These are phyloP conservation scores for Drosophila ficusphila DNA, from an alignment of 1,140 invertebrate genomes.

Conservation along the genomic window DNA sequence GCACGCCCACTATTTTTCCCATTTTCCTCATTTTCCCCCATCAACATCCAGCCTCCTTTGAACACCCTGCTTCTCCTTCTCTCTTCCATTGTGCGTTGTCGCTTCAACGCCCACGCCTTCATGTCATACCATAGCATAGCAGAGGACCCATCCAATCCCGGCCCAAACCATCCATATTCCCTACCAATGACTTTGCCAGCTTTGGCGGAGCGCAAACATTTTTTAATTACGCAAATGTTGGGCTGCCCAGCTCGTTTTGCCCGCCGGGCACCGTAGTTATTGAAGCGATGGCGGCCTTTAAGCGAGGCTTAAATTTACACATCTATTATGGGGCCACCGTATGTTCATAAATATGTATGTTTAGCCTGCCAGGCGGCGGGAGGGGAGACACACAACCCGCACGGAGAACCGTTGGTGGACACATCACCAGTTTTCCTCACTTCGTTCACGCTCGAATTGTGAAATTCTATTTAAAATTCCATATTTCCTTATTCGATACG, in stretches of 20 bases:
- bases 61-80: not conserved
- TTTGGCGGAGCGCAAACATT: conserved; percentile 78
- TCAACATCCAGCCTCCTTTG: conserved; percentile 2
- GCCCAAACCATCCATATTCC: conserved; percentile 22
- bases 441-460: conserved; percentile 8
- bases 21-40: conserved; percentile 13
- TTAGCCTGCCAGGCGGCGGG: conserved; percentile 2
- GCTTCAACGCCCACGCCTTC: conserved; percentile 68
- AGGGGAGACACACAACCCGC: conserved; percentile 1
- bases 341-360: conserved; percentile 48
- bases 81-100: conserved; percentile 54
- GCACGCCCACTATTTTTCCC: conserved; percentile 30
- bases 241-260: conserved; percentile 59
- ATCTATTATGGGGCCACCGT: conserved; percentile 46
- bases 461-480: conserved; percentile 20
- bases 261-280: conserved; percentile 65
- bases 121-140: conserved; percentile 21
- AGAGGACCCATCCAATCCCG: conserved; percentile 13
- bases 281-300: conserved; percentile 75
- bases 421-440: not conserved
- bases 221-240: conserved; percentile 82
- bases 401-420: conserved; percentile 6
- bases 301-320: conserved; percentile 69
- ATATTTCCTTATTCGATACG: conserved; percentile 4
- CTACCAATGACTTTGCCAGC: conserved; percentile 59